phyloP scores from a whole-genome alignment of 2,888 invertebrate species.

The Dyspetes luteomarginatus region DNA sequence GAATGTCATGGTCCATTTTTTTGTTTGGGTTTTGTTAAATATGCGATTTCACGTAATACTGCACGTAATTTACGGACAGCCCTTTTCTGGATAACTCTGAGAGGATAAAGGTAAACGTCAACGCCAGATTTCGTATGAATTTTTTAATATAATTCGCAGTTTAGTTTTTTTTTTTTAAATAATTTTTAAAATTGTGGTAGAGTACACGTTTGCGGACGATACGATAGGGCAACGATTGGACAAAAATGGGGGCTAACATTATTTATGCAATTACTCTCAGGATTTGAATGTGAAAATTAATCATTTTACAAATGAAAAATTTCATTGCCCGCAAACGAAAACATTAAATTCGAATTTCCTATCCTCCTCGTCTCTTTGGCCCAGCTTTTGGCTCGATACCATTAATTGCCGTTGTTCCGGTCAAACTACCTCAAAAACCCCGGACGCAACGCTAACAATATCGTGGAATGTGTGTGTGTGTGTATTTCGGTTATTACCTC shows the following conservation, averaged over 20 bases:
- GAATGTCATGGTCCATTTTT: constrained; percentile 43
- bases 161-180: too few species aligned
- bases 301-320: too few species aligned
- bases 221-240: too few species aligned
- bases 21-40: constrained; percentile 17
- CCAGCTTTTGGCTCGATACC: constrained; percentile 40
- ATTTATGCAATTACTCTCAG: too few species aligned
- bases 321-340: too few species aligned
- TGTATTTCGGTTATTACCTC: constrained; percentile 54
- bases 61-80: background rate
- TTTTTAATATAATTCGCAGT: too few species aligned
- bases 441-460: constrained; percentile 21
- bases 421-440: constrained; percentile 17
- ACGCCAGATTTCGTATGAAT: constrained; percentile 34
- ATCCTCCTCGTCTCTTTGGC: too few species aligned
- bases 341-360: too few species aligned
- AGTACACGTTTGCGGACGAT: too few species aligned
- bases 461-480: constrained; percentile 44
- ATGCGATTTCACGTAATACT: constrained; percentile 36
- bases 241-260: too few species aligned
- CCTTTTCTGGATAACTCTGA: constrained; percentile 16
- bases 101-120: constrained; percentile 38
- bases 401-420: constrained; percentile 59
- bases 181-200: too few species aligned
- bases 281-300: too few species aligned